phyloP scores from a whole-genome alignment of 2,113 vertebrate genomes.

The Rhea pennata region DNA sequence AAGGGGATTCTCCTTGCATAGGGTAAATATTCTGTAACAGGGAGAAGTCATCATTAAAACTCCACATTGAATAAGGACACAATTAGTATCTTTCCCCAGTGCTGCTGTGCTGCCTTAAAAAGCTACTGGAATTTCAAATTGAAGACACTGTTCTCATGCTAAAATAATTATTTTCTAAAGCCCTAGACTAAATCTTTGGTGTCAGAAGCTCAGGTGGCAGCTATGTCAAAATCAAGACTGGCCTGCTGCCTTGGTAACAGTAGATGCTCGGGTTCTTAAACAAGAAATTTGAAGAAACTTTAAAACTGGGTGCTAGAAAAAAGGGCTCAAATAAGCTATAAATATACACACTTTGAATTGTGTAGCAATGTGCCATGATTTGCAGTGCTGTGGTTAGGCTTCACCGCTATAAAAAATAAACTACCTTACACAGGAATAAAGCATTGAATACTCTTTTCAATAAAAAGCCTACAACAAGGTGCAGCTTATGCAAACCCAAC shows the following conservation, averaged over 20 bases:
- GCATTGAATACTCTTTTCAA: neutral
- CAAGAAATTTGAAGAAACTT: slow-evolving; percentile 24
- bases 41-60: neutral
- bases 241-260: neutral
- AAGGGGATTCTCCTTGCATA: neutral
- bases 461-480: neutral
- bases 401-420: neutral
- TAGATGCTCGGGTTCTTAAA: neutral
- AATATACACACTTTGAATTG: neutral
- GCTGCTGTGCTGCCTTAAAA: neutral
- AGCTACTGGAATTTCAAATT: neutral
- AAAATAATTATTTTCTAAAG: slow-evolving; percentile 29
- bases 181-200: slow-evolving; percentile 6
- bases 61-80: neutral
- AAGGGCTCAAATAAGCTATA: slow-evolving; percentile 7
- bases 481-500: neutral
- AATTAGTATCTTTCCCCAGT: neutral
- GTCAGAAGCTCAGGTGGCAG: slow-evolving; percentile 52
- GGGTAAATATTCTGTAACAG: neutral
- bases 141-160: neutral
- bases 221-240: neutral
- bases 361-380: neutral
- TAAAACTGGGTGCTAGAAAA: neutral
- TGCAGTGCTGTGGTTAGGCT: neutral
- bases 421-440: neutral